Base-by-base conservation (phyloP, 2,888 invertebrate genomes). In the Sarcophaga variegata region DNA sequence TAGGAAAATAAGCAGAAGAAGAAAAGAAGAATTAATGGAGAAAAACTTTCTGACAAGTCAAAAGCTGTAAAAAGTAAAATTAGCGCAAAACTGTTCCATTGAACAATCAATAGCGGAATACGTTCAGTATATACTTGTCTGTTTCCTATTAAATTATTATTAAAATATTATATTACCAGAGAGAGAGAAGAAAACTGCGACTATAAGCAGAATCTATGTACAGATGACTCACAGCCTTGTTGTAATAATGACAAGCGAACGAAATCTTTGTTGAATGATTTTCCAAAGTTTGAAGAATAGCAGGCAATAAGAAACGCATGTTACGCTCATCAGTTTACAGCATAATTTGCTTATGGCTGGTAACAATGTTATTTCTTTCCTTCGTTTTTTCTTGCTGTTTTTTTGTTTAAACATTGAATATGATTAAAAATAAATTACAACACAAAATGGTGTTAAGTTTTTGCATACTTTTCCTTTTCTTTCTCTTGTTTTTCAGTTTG, bases 231-330 rank as follows among this genome's bases (percentile, higher is more conserved):
- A 37, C 37, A 4, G 54, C 60, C 62, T 72, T 62, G 20, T 74
- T 62, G 22, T 37, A 8, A 74, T 62, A 37, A 47, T 60, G 62
- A 45, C 60, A 62, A 45, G 72, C 0, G 60, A 54, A 54, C 17
- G 54, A 74, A 60, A 45, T 8, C 14, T 72, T 12, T 60, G 45
- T 20, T 74, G 14, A 74, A 74, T 60, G 72, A 62, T 74, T 45
- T 45, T 45, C 45, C 20, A 22, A 67, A 81, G 66, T 49, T 63
- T 54, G 11, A 64, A 59, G 37, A 66, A 66, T 20, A 80, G 67
- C 74, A 49, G 62, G 37, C 69, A 14, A 75, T 81, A 81, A 75
- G 63, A 49, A 81, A 81, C 63, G 74, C 69, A 69, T 81, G 81
- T 74, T 81, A 59, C 72, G 47, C 54, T 66, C 25, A 59, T 81